Base-by-base conservation (phyloP, 2,888 invertebrate species). In the Lissocephala sabroskyi region DNA sequence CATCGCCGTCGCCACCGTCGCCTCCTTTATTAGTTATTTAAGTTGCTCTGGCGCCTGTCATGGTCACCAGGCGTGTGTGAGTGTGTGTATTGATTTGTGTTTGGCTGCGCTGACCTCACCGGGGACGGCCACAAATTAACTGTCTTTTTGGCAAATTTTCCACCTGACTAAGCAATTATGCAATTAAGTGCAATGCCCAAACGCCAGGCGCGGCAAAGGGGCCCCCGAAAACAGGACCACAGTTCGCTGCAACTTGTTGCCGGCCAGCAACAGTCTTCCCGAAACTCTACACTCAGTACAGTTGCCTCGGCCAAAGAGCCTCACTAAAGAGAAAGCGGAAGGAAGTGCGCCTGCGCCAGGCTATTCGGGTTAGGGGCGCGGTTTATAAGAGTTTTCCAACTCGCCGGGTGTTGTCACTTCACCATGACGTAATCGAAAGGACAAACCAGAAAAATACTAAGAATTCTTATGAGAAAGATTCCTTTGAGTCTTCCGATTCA, bases 401-500 rank as follows among this genome's bases (percentile, higher is more conserved):
- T 16, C 16, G 51, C 70, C 66, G 66, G 70, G 63, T 66, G 70
- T 70, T 66, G 70, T 65, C 66, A 55, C 50, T 49, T 41, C 37
- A 43, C 37, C 26, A 79, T 80, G 79, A 80, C 79, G 79, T 77
- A 77, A 80, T 47, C n/a, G n/a, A n/a, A n/a, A n/a, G n/a, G n/a
- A n/a, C n/a, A n/a, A n/a, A n/a, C n/a, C n/a, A n/a, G n/a, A n/a
- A n/a, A n/a, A n/a, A n/a, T n/a, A n/a, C n/a, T n/a, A n/a, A n/a
- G n/a, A n/a, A n/a, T n/a, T n/a, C n/a, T n/a, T n/a, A n/a, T n/a
- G n/a, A n/a, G n/a, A n/a, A n/a, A n/a, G n/a, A n/a, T n/a, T n/a
- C n/a, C n/a, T n/a, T n/a, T n/a, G 23, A 23, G 23, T 14, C 13
- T 28, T 41, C 44, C 18, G 54, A 73, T 67, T 79, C 80, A 80